A percentile compares a stretch with the other conserved stretches of the same genome.
These are phyloP conservation scores for Lycaon pictus DNA, from an alignment of 2,113 vertebrate species.

Conservation along the genomic window DNA sequence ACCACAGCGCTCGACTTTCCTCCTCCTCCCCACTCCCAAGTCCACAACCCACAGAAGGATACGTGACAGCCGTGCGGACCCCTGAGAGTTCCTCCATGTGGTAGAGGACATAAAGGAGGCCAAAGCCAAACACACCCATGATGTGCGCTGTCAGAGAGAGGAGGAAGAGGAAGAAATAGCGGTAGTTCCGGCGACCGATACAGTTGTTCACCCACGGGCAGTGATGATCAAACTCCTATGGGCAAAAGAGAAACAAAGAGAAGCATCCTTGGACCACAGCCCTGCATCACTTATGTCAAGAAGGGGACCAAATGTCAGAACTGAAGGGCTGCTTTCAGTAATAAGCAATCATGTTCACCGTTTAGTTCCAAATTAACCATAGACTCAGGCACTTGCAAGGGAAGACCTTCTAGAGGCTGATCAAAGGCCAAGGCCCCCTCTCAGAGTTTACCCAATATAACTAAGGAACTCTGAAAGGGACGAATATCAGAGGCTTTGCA, in stretches of 20 bases:
- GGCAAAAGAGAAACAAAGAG: constrained; percentile 43
- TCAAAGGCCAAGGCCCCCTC: background rate
- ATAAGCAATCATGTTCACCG: background rate
- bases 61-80: constrained; percentile 95
- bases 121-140: constrained; percentile 95
- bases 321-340: background rate
- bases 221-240: constrained; percentile 98
- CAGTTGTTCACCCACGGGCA: constrained; percentile 99
- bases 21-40: background rate
- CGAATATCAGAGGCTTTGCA: background rate
- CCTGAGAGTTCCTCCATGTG: constrained; percentile 94
- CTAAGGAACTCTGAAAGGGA: background rate
- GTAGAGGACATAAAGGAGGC: constrained; percentile 95
- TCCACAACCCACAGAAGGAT: constrained; percentile 89
- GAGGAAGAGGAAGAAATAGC: constrained; percentile 98
- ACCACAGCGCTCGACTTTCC: background rate
- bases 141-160: constrained; percentile 97
- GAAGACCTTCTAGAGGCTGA: background rate
- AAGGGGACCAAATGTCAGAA: background rate
- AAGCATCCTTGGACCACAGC: background rate
- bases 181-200: constrained; percentile 97
- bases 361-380: background rate
- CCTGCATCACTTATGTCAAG: background rate
- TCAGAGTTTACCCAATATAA: background rate
- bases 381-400: background rate